Conservation (phyloP, 2,888 invertebrate species). For the Laothoe populi region DNA sequence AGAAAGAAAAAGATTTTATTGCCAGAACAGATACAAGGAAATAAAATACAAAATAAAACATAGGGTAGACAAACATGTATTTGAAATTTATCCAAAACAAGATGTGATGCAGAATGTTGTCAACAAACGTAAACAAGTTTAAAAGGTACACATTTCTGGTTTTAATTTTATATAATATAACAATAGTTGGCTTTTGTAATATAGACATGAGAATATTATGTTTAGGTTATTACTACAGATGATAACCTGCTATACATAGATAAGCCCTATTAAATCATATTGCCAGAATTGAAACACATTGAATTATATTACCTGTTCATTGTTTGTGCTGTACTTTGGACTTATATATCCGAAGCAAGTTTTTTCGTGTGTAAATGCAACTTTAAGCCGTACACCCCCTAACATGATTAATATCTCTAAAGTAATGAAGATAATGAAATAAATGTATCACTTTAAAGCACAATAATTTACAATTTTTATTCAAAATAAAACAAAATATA, state of each 20-base stretch:
- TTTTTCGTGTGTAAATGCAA: slow-evolving; percentile 68
- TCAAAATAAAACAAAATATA: slow-evolving; percentile 7
- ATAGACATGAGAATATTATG: too few species aligned
- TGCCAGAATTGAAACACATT: not conserved
- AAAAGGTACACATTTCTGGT: too few species aligned
- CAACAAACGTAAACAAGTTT: too few species aligned
- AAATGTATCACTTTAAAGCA: not conserved
- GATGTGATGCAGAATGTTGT: too few species aligned
- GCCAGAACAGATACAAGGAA: too few species aligned
- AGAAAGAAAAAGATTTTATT: too few species aligned
- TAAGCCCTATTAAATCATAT: not conserved
- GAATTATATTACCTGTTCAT: slow-evolving; percentile 64
- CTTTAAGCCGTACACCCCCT: slow-evolving; percentile 70
- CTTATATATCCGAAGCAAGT: slow-evolving; percentile 77
- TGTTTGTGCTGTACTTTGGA: slow-evolving; percentile 74
- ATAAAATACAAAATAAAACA: too few species aligned
- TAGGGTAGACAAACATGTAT: too few species aligned
- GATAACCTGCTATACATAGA: not conserved
- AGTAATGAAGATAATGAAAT: not conserved
- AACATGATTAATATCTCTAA: slow-evolving; percentile 55
- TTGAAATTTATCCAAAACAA: too few species aligned
- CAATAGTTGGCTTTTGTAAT: too few species aligned
- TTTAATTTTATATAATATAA: too few species aligned
- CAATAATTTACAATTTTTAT: not conserved
- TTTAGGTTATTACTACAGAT: too few species aligned